Evolutionary conservation across 2,888 invertebrate genomes (phyloP).

Genomic region (Tetheella fluctuosa): DNA sequence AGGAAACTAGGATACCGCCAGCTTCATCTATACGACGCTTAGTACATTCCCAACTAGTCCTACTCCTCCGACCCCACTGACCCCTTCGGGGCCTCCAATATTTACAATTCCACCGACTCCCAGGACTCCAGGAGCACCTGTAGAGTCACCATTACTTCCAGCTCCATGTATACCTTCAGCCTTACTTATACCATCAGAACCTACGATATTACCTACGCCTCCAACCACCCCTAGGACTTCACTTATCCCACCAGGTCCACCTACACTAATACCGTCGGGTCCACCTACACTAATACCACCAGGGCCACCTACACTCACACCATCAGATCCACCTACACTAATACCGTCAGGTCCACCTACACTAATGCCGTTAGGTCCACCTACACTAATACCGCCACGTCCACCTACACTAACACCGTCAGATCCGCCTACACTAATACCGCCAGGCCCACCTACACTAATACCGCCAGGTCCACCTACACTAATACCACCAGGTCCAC

Average conservation of each 20-base stretch:
- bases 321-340: slow-evolving; percentile 3
- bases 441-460: slow-evolving; percentile 12
- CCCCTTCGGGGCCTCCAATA: not conserved
- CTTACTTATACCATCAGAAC: slow-evolving; percentile 8
- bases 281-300: not conserved
- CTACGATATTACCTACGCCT: not conserved
- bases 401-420: slow-evolving; percentile 8
- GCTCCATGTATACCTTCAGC: not conserved
- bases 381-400: not conserved
- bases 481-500: slow-evolving; percentile 7
- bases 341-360: not conserved
- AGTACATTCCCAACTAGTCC: not conserved
- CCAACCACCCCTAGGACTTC: not conserved
- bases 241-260: not conserved
- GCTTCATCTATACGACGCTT: not conserved
- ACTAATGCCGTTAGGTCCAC: slow-evolving; percentile 7
- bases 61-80: not conserved
- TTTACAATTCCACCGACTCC: not conserved
- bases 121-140: not conserved
- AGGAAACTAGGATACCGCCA: no score
- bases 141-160: not conserved
- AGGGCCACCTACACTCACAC: not conserved
- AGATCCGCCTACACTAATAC: slow-evolving; percentile 8
- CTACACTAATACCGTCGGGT: slow-evolving; percentile 15
- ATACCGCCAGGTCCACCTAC: slow-evolving; percentile 12